phyloP scores from a whole-genome alignment of 2,797 vertebrate genomes.

The Gallinago nigripennis region DNA sequence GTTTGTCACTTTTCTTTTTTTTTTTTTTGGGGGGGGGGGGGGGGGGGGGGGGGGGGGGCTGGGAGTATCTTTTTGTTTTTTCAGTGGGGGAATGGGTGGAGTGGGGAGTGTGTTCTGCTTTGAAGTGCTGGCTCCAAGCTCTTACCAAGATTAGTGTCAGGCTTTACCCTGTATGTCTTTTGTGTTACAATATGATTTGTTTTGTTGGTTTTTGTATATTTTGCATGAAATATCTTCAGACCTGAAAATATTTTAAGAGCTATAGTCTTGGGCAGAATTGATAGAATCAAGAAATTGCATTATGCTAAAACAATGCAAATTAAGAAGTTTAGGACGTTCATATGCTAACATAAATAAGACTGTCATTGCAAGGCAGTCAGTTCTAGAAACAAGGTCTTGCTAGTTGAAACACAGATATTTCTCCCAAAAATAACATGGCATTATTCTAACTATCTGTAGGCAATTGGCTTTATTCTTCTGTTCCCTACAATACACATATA shows the following conservation, averaged over 20 bases:
- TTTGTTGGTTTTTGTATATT: background rate
- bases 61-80: background rate
- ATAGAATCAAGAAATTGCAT: background rate
- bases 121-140: background rate
- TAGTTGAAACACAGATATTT: background rate
- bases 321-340: background rate
- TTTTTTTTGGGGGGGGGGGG: too few relatives aligned
- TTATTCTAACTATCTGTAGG: background rate
- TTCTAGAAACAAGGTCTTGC: background rate
- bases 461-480: background rate
- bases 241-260: background rate
- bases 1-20: background rate
- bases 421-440: background rate
- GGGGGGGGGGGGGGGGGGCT: too few relatives aligned
- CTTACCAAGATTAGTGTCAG: background rate
- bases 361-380: background rate
- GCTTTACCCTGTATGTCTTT: background rate
- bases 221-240: background rate
- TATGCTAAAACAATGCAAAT: constrained; percentile 3
- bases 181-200: background rate
- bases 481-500: background rate
- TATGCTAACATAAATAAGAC: background rate
- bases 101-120: background rate
- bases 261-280: background rate
- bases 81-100: background rate